phyloP scores from a whole-genome alignment of 2,888 invertebrate genomes.

The Tetanocera ferruginea region DNA sequence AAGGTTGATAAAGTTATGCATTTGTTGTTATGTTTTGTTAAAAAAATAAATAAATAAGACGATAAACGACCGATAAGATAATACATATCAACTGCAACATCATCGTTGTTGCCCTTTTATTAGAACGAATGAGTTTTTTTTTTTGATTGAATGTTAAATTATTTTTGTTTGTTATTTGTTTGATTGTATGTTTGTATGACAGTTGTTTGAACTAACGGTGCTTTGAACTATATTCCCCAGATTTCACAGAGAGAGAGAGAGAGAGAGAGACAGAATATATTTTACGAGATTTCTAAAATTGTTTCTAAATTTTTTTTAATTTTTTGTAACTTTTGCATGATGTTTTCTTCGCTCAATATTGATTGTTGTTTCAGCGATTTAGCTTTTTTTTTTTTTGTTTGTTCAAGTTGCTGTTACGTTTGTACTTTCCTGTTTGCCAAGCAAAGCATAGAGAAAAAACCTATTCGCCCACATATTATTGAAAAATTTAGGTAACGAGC shows the following conservation, averaged over 20 bases:
- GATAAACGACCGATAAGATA: conserved; percentile 46
- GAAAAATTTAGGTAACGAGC: conserved; percentile 43
- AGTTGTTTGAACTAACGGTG: background rate
- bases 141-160: background rate
- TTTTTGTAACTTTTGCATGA: background rate
- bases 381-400: background rate
- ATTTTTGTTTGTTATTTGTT: background rate
- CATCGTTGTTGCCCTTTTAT: too few species aligned
- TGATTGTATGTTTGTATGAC: background rate
- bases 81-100: too few species aligned
- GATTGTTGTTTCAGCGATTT: background rate
- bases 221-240: background rate
- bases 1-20: too few species aligned
- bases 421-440: conserved; percentile 17
- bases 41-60: conserved; percentile 49
- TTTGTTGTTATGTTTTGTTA: background rate
- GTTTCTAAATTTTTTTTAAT: background rate
- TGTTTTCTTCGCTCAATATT: background rate
- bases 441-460: conserved; percentile 57
- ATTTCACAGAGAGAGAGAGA: background rate
- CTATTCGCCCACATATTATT: conserved; percentile 62
- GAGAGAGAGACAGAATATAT: background rate
- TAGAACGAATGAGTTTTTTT: too few species aligned
- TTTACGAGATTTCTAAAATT: background rate
- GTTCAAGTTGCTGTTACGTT: conserved; percentile 29